phyloP scores from a whole-genome alignment of 2,113 vertebrate genomes.

The Silurus asotus region DNA sequence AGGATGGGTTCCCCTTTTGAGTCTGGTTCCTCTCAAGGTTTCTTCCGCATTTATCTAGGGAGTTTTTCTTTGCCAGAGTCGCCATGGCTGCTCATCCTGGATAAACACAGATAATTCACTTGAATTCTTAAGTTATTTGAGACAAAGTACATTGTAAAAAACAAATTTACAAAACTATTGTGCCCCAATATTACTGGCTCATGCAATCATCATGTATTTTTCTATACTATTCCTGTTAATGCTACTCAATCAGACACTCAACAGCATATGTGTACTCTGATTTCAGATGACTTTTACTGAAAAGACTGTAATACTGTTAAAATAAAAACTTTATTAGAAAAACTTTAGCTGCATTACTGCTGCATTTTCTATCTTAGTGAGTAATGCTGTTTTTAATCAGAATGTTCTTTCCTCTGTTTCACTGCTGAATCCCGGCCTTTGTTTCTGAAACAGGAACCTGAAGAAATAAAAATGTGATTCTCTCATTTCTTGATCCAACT shows the following conservation, averaged over 20 bases:
- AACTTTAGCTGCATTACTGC: background rate
- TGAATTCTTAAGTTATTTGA: too few relatives aligned
- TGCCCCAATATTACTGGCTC: background rate
- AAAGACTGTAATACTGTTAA: background rate
- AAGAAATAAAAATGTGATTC: constrained; percentile 17
- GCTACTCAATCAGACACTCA: background rate
- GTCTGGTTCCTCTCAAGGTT: too few relatives aligned
- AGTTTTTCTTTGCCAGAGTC: too few relatives aligned
- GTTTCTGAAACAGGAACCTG: constrained; percentile 42
- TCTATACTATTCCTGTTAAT: background rate
- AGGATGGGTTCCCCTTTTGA: too few relatives aligned
- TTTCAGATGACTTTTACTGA: background rate
- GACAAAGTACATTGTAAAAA: too few relatives aligned
- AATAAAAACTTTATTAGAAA: background rate
- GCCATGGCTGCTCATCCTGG: too few relatives aligned
- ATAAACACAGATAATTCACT: too few relatives aligned
- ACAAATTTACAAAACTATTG: too few relatives aligned
- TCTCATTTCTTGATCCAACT: constrained; percentile 35
- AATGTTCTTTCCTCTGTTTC: constrained; percentile 25
- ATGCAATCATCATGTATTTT: background rate
- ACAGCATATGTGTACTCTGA: background rate
- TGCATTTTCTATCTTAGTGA: background rate
- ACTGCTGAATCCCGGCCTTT: constrained; percentile 22
- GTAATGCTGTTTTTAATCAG: background rate
- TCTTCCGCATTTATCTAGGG: too few relatives aligned